Percentiles rank a stretch among this genome's conserved stretches.
Evolutionary conservation across 2,113 vertebrate species (phyloP).

Genomic region (Dipodomys stephensi): DNA sequence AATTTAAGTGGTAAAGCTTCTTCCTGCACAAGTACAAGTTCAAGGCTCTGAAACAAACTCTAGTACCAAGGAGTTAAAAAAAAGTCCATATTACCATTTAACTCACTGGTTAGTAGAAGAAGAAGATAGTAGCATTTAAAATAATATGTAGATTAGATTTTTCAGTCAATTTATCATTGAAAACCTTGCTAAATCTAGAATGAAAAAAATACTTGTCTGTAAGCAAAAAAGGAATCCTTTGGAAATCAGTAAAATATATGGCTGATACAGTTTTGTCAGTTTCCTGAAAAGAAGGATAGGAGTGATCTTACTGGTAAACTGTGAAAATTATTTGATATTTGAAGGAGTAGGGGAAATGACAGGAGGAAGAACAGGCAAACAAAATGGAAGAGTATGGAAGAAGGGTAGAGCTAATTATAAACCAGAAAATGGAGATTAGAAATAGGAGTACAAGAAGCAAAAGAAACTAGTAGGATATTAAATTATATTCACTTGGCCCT

Average conservation of each 20-base stretch:
- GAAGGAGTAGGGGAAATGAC: background rate
- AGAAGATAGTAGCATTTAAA: conserved; percentile 3
- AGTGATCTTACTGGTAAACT: background rate
- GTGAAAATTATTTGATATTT: background rate
- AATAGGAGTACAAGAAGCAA: background rate
- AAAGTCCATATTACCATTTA: no score
- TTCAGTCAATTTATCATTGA: background rate
- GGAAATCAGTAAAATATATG: background rate
- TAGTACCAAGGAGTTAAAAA: no score
- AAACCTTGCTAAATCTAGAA: conserved; percentile 15
- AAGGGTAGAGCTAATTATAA: background rate
- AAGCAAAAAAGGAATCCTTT: background rate
- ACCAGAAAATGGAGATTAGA: background rate
- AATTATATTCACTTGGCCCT: background rate
- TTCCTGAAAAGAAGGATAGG: conserved; percentile 38
- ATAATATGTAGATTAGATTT: background rate
- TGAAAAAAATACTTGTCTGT: background rate
- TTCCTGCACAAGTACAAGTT: no score
- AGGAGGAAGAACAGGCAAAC: conserved; percentile 5
- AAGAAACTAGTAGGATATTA: background rate
- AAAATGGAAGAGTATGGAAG: conserved; percentile 14
- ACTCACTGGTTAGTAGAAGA: conserved; percentile 3
- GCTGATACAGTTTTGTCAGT: background rate
- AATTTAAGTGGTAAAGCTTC: no score
- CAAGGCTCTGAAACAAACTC: no score